Evolutionary conservation across 2,113 vertebrate species (phyloP).

Genomic region (Hippocampus barbouri): DNA sequence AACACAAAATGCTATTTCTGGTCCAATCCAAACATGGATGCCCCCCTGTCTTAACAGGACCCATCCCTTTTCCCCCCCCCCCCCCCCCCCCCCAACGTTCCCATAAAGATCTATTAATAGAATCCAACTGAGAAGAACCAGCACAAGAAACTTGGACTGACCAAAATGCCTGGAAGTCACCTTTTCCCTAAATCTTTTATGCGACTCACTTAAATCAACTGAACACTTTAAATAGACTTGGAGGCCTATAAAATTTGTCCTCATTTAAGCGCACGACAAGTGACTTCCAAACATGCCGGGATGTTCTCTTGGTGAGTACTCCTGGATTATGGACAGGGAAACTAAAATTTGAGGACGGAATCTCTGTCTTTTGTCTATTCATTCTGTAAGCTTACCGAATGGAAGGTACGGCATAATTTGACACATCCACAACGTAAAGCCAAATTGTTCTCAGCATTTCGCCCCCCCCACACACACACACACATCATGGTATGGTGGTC

Average conservation of each 20-base stretch:
- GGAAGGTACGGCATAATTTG: background rate
- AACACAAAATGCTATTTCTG: constrained; percentile 59
- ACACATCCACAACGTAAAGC: background rate
- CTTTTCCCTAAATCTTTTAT: constrained; percentile 44
- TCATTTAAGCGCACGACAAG: constrained; percentile 33
- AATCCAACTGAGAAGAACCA: constrained; percentile 57
- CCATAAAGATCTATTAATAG: constrained; percentile 64
- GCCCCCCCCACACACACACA: background rate
- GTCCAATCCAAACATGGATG: constrained; percentile 64
- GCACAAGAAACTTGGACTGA: constrained; percentile 47
- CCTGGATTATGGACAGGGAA: constrained; percentile 16
- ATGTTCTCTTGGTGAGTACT: constrained; percentile 4
- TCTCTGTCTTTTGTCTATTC: background rate
- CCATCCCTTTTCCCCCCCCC: constrained; percentile 56
- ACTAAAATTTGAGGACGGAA: background rate
- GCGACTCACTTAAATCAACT: constrained; percentile 37
- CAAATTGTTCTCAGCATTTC: background rate
- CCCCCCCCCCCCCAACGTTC: constrained; percentile 51
- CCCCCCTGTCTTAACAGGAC: constrained; percentile 57
- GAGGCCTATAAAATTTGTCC: constrained; percentile 31
- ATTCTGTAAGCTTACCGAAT: constrained; percentile 18
- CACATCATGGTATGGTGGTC: background rate
- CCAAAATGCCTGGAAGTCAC: constrained; percentile 40
- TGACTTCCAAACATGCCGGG: constrained; percentile 11
- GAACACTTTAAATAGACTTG: constrained; percentile 22